These are phyloP conservation scores for Vicugna pacos DNA, from an alignment of 2,113 vertebrate species.

Conservation along the genomic window DNA sequence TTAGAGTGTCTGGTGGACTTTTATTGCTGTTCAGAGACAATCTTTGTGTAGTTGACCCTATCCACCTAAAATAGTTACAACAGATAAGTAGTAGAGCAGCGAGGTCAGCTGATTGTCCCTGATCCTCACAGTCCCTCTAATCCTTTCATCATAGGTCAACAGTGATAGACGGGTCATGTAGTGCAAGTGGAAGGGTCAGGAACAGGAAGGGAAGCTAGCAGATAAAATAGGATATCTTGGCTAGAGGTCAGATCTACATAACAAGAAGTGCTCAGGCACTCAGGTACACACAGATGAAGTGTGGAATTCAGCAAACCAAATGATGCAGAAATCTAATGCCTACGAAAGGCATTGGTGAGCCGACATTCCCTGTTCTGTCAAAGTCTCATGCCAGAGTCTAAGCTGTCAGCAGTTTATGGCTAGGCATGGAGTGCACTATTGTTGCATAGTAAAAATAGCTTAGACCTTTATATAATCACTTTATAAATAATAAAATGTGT, in stretches of 20 bases:
- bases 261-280: neutral
- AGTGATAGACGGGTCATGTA: neutral
- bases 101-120: neutral
- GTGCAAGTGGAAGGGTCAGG: neutral
- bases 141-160: neutral
- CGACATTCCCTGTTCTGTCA: neutral
- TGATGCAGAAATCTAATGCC: neutral
- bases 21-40: conserved; percentile 31
- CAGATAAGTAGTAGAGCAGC: neutral
- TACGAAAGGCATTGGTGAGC: neutral
- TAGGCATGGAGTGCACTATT: neutral
- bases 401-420: neutral
- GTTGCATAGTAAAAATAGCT: neutral
- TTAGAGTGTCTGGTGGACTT: neutral
- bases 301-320: neutral
- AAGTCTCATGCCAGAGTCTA: neutral
- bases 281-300: neutral
- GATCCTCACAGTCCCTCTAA: neutral
- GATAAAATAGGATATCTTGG: neutral
- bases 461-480: neutral
- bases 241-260: neutral
- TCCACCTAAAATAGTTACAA: neutral
- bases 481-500: neutral
- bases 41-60: neutral
- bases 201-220: neutral